Evolutionary conservation across 2,888 invertebrate species (phyloP).

Genomic region (Eubasilissa splendida): DNA sequence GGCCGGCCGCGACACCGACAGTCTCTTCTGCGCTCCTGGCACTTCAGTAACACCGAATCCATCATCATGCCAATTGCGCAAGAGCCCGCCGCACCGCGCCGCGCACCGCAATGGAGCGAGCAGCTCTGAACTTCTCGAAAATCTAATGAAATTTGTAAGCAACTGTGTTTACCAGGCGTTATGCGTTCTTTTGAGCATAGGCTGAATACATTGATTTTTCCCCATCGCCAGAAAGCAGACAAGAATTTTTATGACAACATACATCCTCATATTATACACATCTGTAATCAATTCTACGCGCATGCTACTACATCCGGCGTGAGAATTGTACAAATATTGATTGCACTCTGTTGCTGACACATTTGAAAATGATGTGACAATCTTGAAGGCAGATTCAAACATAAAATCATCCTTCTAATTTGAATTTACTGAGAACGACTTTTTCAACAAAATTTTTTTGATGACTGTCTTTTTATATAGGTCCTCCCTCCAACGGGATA

Average conservation of each 20-base stretch:
- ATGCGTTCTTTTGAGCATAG: too few relatives aligned
- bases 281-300: conserved; percentile 30
- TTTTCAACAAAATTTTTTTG: too few relatives aligned
- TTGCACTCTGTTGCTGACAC: neutral
- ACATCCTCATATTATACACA: conserved; percentile 6
- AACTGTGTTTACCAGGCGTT: neutral
- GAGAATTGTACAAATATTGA: conserved; percentile 16
- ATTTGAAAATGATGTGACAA: neutral
- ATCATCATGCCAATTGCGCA: neutral
- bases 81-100: neutral
- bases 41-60: conserved; percentile 13
- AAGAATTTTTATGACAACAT: conserved; percentile 9
- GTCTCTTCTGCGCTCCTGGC: conserved; percentile 42
- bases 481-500: too few relatives aligned
- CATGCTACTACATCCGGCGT: conserved; percentile 29
- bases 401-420: too few relatives aligned
- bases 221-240: neutral
- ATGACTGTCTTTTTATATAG: too few relatives aligned
- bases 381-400: too few relatives aligned
- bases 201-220: neutral
- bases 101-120: neutral
- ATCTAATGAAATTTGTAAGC: neutral
- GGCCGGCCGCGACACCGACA: conserved; percentile 16
- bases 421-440: too few relatives aligned
- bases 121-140: neutral